Evolutionary conservation across 2,888 invertebrate species (phyloP), one percentile per base, ranked within the genome.

Genomic region (Cactoblastis cactorum): DNA sequence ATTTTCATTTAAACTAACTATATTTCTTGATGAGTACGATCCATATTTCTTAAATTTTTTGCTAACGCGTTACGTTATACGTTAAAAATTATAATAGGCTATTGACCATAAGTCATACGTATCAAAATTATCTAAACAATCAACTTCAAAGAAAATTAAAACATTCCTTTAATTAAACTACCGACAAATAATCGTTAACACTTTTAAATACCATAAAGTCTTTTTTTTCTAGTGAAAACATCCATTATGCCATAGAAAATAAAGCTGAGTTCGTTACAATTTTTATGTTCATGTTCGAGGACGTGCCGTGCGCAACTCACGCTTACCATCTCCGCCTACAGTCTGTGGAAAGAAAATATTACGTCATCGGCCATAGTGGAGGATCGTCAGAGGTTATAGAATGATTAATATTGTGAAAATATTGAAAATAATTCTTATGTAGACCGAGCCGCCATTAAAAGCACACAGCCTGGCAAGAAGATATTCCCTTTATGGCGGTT

Each of bases 261-360:
- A 75, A 71, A 70, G 71, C 70, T 70, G 73, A 71, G 69, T 73
- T 77, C 70, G 69, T 67, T 67, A 71, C 62, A 68, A 70, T 77
- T 81, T 79, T 80, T 81, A 83, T 76, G 78, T 77, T 76, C 76
- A 72, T 81, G 73, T 80, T 80, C 82, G 80, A 80, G 84, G 81
- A 61, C 74, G 87, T 83, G 85, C 84, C 86, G 87, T 88, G 87
- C 74, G 87, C 86, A 86, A 43, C 72, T 75, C 67, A 69, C 71
- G 71, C 68, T 73, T 72, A 71, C 65, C 71, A 80, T 77, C 79
- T 84, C 80, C 84, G 82, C 82, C 83, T 80, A 83, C 83, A 78
- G 63, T 62, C 71, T 67, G 62, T 66, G 66, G 58, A 63, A 69
- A 71, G 73, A 67, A 78, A 81, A 84, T 67, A 81, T 87, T 85